Percentiles rank a stretch among this genome's conserved stretches.
These are phyloP conservation scores for Hartigia nigra DNA, from an alignment of 2,888 invertebrate species.

Conservation along the genomic window DNA sequence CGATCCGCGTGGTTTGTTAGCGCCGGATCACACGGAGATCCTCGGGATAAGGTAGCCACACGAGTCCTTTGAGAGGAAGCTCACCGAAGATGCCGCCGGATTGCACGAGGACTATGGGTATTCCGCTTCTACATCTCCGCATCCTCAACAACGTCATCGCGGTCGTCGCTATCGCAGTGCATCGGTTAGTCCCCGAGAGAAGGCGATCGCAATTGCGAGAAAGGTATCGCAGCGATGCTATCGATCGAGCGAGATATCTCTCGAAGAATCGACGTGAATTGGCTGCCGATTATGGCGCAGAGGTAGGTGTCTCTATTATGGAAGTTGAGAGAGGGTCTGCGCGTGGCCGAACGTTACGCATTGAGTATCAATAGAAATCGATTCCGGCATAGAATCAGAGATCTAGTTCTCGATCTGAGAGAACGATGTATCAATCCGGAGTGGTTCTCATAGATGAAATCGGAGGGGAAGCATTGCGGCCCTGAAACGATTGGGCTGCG, in stretches of 20 bases:
- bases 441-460: not conserved
- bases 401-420: not conserved
- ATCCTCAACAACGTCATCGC: conserved; percentile 23
- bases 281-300: not conserved
- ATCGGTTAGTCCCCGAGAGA: not conserved
- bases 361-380: not conserved
- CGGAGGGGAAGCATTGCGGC: not conserved
- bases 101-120: not conserved
- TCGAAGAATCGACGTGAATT: not conserved
- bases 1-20: conserved; percentile 24
- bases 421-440: not conserved
- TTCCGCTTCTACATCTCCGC: not conserved
- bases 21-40: conserved; percentile 25
- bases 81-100: conserved; percentile 22
- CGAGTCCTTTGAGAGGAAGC: conserved; percentile 24
- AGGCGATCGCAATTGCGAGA: not conserved
- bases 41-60: conserved; percentile 29
- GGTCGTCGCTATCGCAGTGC: not conserved
- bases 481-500: conserved; percentile 5
- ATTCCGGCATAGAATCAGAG: not conserved
- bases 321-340: not conserved
- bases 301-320: not conserved
- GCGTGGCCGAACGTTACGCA: not conserved
- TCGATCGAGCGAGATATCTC: not conserved
- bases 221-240: not conserved